These are phyloP conservation scores for Drosophila azteca DNA, from an alignment of 1,140 invertebrate genomes.

Conservation along the genomic window DNA sequence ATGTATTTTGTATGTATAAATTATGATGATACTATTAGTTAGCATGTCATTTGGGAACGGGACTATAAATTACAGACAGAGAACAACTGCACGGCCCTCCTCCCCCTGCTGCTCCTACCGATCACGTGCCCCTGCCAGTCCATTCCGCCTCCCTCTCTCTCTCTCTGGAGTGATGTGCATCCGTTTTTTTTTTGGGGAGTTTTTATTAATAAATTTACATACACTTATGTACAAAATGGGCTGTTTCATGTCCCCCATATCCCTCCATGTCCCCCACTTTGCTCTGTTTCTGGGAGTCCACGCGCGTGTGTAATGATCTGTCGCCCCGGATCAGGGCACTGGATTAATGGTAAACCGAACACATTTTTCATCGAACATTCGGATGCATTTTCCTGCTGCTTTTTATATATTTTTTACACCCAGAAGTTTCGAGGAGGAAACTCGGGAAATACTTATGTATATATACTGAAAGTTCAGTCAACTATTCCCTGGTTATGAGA, in stretches of 20 bases:
- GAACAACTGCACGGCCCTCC: conserved; percentile 58
- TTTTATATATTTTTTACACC: conserved; percentile 37
- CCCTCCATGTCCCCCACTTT: background rate
- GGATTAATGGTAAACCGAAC: conserved; percentile 83
- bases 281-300: background rate
- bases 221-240: conserved; percentile 21
- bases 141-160: background rate
- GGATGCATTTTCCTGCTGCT: conserved; percentile 51
- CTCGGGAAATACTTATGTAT: conserved; percentile 46
- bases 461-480: conserved; percentile 56
- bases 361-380: conserved; percentile 78
- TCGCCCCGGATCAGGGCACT: conserved; percentile 75
- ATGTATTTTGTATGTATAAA: conserved; percentile 74
- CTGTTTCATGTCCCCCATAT: conserved; percentile 3
- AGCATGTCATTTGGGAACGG: conserved; percentile 70
- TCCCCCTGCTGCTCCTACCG: background rate
- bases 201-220: conserved; percentile 80
- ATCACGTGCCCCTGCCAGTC: too few species aligned
- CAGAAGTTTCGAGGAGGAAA: conserved; percentile 10
- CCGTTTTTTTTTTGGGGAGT: conserved; percentile 49
- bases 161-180: conserved; percentile 23
- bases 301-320: conserved; percentile 83
- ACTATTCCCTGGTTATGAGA: conserved; percentile 66
- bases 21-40: conserved; percentile 82
- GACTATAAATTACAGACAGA: conserved; percentile 66